A percentile compares a stretch with the other conserved stretches of the same genome.
phyloP scores from a whole-genome alignment of 2,888 invertebrate species.

The Xanthorhoe spadicearia region DNA sequence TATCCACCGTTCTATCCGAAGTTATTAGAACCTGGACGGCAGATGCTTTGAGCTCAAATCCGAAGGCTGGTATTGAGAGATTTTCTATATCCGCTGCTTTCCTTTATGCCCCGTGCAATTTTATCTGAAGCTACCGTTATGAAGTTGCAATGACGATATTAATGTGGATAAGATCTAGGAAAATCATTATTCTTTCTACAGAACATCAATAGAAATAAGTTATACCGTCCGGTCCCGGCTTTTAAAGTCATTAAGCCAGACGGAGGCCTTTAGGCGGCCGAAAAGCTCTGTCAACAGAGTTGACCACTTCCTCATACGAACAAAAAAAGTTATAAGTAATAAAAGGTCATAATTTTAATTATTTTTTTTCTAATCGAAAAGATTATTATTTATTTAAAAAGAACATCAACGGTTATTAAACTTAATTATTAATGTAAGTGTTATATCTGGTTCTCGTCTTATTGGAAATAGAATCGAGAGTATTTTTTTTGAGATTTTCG shows the following conservation, averaged over 20 bases:
- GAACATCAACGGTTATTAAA: no score
- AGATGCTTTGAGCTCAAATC: conserved; percentile 72
- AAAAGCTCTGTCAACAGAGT: no score
- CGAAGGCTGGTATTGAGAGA: conserved; percentile 78
- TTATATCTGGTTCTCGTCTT: no score
- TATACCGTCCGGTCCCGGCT: background rate
- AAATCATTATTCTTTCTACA: background rate
- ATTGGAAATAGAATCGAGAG: no score
- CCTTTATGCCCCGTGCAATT: conserved; percentile 83
- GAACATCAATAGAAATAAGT: no score
- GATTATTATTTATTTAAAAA: no score
- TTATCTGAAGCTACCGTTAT: conserved; percentile 78
- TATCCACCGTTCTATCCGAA: conserved; percentile 49
- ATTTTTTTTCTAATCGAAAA: no score
- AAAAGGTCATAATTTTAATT: no score
- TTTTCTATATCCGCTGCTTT: conserved; percentile 84
- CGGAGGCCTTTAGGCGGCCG: background rate
- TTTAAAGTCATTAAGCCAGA: background rate
- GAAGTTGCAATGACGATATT: conserved; percentile 59
- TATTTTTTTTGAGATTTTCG: no score
- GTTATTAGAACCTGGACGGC: conserved; percentile 71
- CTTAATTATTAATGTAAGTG: no score
- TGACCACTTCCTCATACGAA: no score
- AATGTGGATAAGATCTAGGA: conserved; percentile 53
- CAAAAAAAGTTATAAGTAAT: no score